Base-by-base conservation (phyloP, 2,797 vertebrate genomes). In the Kryptolebias ocellatus region DNA sequence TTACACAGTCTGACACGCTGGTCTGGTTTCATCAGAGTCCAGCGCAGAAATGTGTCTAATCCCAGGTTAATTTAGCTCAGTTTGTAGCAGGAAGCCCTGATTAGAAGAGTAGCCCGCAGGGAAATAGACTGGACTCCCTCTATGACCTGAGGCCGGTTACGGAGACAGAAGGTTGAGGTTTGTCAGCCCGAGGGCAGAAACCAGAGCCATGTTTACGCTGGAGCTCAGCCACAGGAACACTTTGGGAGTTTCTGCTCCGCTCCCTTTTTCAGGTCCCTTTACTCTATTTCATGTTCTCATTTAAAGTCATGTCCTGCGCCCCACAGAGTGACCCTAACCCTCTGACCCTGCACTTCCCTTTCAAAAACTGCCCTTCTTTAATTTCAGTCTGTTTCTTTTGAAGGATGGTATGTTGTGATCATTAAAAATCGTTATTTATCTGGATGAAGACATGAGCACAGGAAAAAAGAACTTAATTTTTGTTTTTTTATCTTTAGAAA, bases 121-220 rank as follows among this genome's bases (percentile, higher is more conserved):
- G 88, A 91, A 79, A 72, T 83, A 67, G 75, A 85, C 88, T 78
- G 71, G 34, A 83, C 78, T 82, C 68, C 74, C 47, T 49, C 31
- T 66, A 46, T 87, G 79, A 89, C 89, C 82, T 39, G 70, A 78
- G 83, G 81, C 82, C 78, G 70, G 64, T 81, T 72, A 58, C 68
- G 68, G 74, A 89, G 74, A 73, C 54, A 74, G 72, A 78, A 88
- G 86, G 83, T 92, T 77, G 78, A 83, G 86, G 83, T 87, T 87
- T 85, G 75, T 83, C 81, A 74, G 57, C 57, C 65, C 27, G 7
- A 20, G 77, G 77, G 65, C 83, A 83, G 90, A 90, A 92, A 91
- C 83, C 77, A 79, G 85, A 89, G 81, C 88, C 4, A 28, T 94
- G 91, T 93, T 93, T 85, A 90, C 62, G 60, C 75, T 86, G 84